Conservation (phyloP, 2,888 invertebrate species). For the Drosophila trichaetosa region DNA sequence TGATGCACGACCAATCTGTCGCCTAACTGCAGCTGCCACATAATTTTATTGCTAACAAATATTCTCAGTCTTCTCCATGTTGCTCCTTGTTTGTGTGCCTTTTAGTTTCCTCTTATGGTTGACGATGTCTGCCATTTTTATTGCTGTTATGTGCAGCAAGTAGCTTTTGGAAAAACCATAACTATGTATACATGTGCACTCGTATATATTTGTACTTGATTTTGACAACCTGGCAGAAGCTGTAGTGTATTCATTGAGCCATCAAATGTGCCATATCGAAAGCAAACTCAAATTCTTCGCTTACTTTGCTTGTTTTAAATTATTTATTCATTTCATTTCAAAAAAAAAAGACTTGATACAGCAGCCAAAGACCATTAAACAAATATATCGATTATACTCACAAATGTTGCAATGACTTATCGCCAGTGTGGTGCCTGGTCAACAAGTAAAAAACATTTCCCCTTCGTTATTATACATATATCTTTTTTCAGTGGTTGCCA, state of each 20-base stretch:
- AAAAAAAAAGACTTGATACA: not conserved
- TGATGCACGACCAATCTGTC: slow-evolving; percentile 3
- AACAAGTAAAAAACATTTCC: slow-evolving; percentile 18
- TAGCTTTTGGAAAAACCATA: slow-evolving; percentile 1
- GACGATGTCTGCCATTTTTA: slow-evolving; percentile 5
- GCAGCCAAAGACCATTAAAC: not conserved
- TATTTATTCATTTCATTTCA: not conserved
- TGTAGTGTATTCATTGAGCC: not conserved
- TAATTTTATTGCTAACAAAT: not conserved
- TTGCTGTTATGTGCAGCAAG: slow-evolving; percentile 11
- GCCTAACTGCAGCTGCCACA: slow-evolving; percentile 1
- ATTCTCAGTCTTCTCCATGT: not conserved
- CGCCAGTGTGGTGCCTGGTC: too few species aligned
- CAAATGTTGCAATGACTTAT: slow-evolving; percentile 1
- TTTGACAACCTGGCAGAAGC: not conserved
- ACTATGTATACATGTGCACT: not conserved
- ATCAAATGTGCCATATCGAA: not conserved
- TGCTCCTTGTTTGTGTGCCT: not conserved
- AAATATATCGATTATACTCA: slow-evolving; percentile 11
- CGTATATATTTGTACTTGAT: not conserved
- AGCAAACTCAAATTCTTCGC: not conserved
- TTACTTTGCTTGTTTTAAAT: not conserved
- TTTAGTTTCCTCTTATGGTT: not conserved
- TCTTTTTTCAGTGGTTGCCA: slow-evolving; percentile 4
- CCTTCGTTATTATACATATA: not conserved